Base-by-base conservation (phyloP, 2,888 invertebrate species). In the Metallyticus violacea region DNA sequence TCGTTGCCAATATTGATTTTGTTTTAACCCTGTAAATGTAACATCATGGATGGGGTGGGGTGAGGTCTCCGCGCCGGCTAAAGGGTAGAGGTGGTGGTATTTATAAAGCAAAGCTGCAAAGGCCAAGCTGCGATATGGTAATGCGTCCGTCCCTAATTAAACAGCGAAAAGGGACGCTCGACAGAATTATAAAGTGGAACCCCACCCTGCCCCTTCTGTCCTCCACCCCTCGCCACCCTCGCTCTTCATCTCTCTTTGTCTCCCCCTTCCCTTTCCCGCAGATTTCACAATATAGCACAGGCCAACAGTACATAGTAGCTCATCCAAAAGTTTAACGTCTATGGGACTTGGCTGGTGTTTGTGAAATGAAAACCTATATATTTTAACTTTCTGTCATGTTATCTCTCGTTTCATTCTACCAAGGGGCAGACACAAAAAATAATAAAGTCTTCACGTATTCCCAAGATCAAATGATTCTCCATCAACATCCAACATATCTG, bases 81-180 rank as follows among this genome's bases (percentile, higher is more conserved):
- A 85, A 85, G 85, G 85, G 87, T 81, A 84, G 87, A 84, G 87
- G 87, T 85, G 87, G 83, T 84, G 87, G 87, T 87, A 87, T 87
- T 87, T 87, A 87, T 87, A 87, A 87, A 87, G 87, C 87, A 86
- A 77, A 83, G 86, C 84, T 82, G 88, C 88, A 88, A 88, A 88
- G 88, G 88, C 83, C 88, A 88, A 88, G 88, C 87, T 79, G 87
- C 88, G 87, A 87, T 88, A 88, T 88, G 88, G 87, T 88, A 88
- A 88, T 88, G 87, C 87, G 87, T 86, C 88, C 85, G 85, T 79
- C 86, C 86, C 88, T 88, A 88, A 88, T 88, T 88, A 88, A 88
- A 88, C 88, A 88, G 88, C 85, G 88, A 85, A 84, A 84, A 86
- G 86, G 87, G 87, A 85, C 85, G 87, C 87, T 85, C 86, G 85